Base-by-base conservation (phyloP, 1,140 invertebrate species). In the Drosophila ambigua region DNA sequence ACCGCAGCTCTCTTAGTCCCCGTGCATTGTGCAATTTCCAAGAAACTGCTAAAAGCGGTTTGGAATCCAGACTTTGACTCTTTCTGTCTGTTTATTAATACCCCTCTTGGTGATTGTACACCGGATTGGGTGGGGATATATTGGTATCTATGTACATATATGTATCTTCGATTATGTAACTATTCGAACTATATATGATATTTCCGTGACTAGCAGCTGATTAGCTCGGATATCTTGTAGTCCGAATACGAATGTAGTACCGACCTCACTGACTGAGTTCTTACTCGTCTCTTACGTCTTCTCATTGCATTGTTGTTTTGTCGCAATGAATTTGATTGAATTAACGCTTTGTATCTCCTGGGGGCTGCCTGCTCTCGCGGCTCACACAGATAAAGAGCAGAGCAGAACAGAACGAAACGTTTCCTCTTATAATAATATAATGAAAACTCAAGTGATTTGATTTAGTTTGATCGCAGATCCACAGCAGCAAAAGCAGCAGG, bases 311-410 rank as follows among this genome's bases (percentile, higher is more conserved):
- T 45, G 57, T 52, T 72, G 58, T 62, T 62, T 79, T 73, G 67
- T 84, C 82, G 74, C 81, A 87, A 87, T 78, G 77, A 77, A 78
- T 85, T 85, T 85, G 77, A 85, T 85, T 85, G 84, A 87, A 85
- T 85, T 85, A 85, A 87, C 81, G 81, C 82, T 64, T 85, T 72
- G 51, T 54, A 72, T 52, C 55, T 52, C 24, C 35, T n/a, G 5
- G 13, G n/a, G 13, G 72, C 50, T 75, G 58, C 51, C 50, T 51
- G 28, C 39, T 72, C 31, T 43, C 39, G 28, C 63, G 50, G 28
- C 35, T 39, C 9, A 39, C 35, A 39, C 67, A 48, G 64, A 69
- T 69, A 69, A 69, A 69, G 64, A 69, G 4, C 35, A 11, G 9
- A 35, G 11, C 31, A 9, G 9, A 35, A 35, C 31, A 3, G 4